These are phyloP conservation scores for Xanthia icteritia DNA, from an alignment of 2,888 invertebrate species.

Conservation along the genomic window DNA sequence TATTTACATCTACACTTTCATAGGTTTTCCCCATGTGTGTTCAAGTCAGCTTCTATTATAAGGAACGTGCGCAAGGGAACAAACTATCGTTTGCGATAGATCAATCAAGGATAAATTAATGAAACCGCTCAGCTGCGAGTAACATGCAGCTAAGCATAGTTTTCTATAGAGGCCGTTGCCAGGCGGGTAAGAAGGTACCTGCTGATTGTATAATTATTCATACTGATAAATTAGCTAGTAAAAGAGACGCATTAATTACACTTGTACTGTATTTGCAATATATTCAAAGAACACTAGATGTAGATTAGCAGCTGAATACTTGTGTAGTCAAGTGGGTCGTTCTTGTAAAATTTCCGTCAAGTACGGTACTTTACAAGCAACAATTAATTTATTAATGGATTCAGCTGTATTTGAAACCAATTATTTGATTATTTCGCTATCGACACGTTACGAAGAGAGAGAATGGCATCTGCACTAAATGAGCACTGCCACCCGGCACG, in stretches of 20 bases:
- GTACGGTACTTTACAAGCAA: not conserved
- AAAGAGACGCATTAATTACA: slow-evolving; percentile 19
- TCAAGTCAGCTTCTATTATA: not conserved
- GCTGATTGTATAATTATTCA: slow-evolving; percentile 31
- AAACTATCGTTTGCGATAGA: not conserved
- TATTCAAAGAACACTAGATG: slow-evolving; percentile 26
- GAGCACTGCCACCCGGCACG: not conserved
- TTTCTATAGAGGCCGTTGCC: not conserved
- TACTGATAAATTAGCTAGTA: slow-evolving; percentile 16
- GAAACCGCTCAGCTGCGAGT: not conserved
- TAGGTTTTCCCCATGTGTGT: not conserved
- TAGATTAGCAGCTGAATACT: slow-evolving; percentile 13
- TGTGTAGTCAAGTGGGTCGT: slow-evolving; percentile 14
- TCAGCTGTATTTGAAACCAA: not conserved
- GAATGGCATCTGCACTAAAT: not conserved
- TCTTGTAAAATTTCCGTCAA: not conserved
- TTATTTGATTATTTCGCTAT: not conserved
- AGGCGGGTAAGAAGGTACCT: not conserved
- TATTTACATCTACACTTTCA: slow-evolving; percentile 25
- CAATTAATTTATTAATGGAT: not conserved
- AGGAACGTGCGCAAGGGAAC: not conserved
- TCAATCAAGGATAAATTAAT: not conserved
- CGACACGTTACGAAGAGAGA: not conserved
- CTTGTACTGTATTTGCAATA: not conserved
- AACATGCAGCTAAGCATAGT: not conserved